A percentile compares a stretch with the other conserved stretches of the same genome.
Conservation (phyloP, 2,888 invertebrate species). For the Eristalis tenax region DNA sequence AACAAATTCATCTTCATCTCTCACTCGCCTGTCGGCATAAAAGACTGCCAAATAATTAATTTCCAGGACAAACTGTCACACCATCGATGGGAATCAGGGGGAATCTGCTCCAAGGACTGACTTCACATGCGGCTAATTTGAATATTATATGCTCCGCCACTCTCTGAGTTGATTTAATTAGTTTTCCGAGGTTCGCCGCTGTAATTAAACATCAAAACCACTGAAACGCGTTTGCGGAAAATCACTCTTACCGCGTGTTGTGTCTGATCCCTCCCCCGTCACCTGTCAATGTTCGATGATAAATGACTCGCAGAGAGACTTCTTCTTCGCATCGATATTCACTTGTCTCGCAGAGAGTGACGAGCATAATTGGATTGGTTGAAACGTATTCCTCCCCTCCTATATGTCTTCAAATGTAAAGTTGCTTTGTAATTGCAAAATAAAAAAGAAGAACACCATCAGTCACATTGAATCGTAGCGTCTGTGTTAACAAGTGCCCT, state of each 20-base stretch:
- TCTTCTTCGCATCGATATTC: not conserved
- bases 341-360: not conserved
- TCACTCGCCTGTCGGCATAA: too few relatives aligned
- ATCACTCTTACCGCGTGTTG: not conserved
- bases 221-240: not conserved
- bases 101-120: not conserved
- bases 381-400: not conserved
- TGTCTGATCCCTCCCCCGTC: not conserved
- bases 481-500: constrained; percentile 8
- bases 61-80: too few relatives aligned
- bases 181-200: not conserved
- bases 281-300: not conserved
- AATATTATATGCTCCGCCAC: not conserved
- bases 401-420: not conserved
- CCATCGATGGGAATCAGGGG: too few relatives aligned
- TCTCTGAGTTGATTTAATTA: not conserved
- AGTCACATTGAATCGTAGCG: not conserved
- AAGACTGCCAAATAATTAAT: too few relatives aligned
- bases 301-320: not conserved
- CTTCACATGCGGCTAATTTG: not conserved
- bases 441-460: not conserved
- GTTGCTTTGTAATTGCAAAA: not conserved
- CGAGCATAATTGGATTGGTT: not conserved
- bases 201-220: not conserved
- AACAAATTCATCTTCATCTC: too few relatives aligned